These are phyloP conservation scores for Fratercula arctica DNA, from an alignment of 2,797 vertebrate species.

Conservation along the genomic window DNA sequence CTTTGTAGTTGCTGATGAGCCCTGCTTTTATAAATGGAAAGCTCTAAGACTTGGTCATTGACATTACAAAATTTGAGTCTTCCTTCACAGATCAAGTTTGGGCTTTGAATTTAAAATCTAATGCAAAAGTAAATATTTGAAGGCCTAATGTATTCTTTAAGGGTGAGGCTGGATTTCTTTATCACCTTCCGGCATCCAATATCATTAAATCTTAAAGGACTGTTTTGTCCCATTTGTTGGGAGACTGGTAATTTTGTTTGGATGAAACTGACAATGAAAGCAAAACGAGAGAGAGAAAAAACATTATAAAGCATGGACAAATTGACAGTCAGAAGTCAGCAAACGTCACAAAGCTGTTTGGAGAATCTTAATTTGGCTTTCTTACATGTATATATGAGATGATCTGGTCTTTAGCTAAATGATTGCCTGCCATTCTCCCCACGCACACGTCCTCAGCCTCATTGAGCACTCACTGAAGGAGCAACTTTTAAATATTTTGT, in stretches of 20 bases:
- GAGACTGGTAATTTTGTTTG: not conserved
- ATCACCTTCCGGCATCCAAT: not conserved
- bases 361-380: constrained; percentile 3
- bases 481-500: constrained; percentile 26
- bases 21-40: not conserved
- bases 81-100: not conserved
- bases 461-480: constrained; percentile 19
- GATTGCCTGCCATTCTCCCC: not conserved
- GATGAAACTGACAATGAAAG: not conserved
- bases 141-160: not conserved
- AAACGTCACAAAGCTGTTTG: not conserved
- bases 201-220: not conserved
- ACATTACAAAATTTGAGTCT: not conserved
- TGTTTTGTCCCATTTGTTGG: not conserved
- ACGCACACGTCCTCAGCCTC: not conserved
- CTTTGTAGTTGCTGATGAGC: not conserved
- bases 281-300: not conserved
- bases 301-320: not conserved
- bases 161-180: not conserved
- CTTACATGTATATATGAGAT: not conserved
- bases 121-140: not conserved
- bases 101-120: not conserved
- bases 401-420: not conserved
- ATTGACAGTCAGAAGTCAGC: not conserved
- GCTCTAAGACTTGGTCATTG: not conserved